Evolutionary conservation across 1,140 invertebrate genomes (phyloP).

Genomic region (Cydia amplana): DNA sequence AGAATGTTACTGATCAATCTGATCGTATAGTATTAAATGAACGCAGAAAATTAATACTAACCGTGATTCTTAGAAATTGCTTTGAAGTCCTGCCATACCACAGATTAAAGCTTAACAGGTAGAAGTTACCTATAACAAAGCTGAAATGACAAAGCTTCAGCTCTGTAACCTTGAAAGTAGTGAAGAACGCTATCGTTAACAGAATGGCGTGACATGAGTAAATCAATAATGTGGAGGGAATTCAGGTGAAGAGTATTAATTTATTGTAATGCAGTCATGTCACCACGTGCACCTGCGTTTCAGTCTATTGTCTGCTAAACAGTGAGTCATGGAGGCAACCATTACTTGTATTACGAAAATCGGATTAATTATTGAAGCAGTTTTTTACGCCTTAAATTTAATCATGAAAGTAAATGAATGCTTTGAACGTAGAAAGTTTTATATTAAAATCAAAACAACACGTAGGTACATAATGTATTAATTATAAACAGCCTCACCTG

Average conservation of each 20-base stretch:
- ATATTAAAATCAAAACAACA: neutral
- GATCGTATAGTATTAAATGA: neutral
- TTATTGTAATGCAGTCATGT: conserved; percentile 22
- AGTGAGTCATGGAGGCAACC: conserved; percentile 19
- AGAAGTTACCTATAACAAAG: too few species aligned
- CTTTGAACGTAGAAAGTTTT: neutral
- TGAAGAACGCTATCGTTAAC: neutral
- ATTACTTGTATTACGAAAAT: conserved; percentile 14
- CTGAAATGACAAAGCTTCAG: neutral
- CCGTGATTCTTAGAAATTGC: neutral
- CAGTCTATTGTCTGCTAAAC: conserved; percentile 29
- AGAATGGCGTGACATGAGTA: neutral
- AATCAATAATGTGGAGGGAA: conserved; percentile 10
- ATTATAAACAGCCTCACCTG: neutral
- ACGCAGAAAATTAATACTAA: neutral
- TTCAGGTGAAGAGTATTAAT: conserved; percentile 28
- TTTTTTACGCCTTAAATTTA: conserved; percentile 7
- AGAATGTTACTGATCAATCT: neutral
- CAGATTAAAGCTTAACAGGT: neutral
- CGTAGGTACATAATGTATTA: neutral
- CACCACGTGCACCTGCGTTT: conserved; percentile 15
- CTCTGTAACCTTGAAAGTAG: neutral
- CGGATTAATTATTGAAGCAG: conserved; percentile 9
- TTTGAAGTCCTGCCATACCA: too few species aligned
- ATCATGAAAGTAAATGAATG: neutral